These are phyloP conservation scores for Pardosa pseudoannulata DNA, from an alignment of 2,888 invertebrate genomes.

Conservation along the genomic window DNA sequence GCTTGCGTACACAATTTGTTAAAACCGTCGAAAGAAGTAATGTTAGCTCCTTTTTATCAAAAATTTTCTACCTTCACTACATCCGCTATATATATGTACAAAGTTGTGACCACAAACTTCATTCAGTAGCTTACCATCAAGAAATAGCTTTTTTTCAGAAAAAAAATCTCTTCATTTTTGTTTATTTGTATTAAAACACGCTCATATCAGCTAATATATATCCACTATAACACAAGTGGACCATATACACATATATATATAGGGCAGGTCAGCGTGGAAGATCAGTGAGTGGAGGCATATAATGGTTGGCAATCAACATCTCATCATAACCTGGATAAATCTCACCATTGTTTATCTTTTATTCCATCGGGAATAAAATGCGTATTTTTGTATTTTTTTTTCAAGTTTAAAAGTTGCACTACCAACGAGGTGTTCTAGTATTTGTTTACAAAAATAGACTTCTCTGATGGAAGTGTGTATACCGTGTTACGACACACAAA, in stretches of 20 bases:
- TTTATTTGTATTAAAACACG: constrained; percentile 72
- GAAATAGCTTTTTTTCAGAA: constrained; percentile 70
- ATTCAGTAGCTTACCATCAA: constrained; percentile 64
- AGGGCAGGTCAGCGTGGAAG: constrained; percentile 72
- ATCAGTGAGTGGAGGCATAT: constrained; percentile 67
- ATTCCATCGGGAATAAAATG: constrained; percentile 66
- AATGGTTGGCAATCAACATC: constrained; percentile 62
- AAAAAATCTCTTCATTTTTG: constrained; percentile 65
- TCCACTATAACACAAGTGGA: constrained; percentile 60
- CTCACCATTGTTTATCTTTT: constrained; percentile 67
- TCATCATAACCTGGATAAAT: constrained; percentile 68
- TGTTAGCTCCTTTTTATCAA: constrained; percentile 66
- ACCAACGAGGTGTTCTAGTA: constrained; percentile 72
- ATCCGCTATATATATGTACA: constrained; percentile 72
- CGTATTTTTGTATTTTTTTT: constrained; percentile 51
- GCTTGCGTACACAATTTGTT: constrained; percentile 72
- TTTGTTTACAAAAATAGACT: constrained; percentile 72
- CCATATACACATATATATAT: constrained; percentile 65
- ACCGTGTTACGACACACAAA: constrained; percentile 43
- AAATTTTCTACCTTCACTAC: constrained; percentile 69
- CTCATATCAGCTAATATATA: constrained; percentile 70
- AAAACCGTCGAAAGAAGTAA: constrained; percentile 68
- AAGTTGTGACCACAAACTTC: constrained; percentile 72
- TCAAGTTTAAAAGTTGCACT: constrained; percentile 71
- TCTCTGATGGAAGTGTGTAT: constrained; percentile 71